Base-by-base conservation (phyloP, 1,140 invertebrate genomes). In the Drosophila mauritiana region DNA sequence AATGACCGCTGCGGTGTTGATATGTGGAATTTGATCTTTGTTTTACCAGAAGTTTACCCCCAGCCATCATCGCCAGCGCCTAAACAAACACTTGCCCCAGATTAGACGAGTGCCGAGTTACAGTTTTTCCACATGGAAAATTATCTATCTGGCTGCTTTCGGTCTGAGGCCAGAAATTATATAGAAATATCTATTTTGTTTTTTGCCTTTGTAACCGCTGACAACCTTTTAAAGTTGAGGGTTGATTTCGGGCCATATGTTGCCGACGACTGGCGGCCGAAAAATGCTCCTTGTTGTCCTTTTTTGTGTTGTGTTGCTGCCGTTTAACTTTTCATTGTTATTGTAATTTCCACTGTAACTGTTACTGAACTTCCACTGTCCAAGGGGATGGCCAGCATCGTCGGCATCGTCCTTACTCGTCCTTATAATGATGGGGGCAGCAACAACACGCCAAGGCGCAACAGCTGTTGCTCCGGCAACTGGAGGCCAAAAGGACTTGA, bases 261-360 rank as follows among this genome's bases (percentile, higher is more conserved):
- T 79, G 67, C 84, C 31, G 31, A 31, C 31, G 31, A 31, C 31
- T 31, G 31, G 31, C 31, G 31, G 31, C 31, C 84, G 68, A 70
- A 63, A 69, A 74, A 74, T 62, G 72, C 70, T 76, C 58, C 73
- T 59, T 72, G 49, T 68, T 85, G 78, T 90, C 81, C 86, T 78
- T 89, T 89, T 84, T 89, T 77, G 61, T 74, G 78, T 78, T 74
- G 78, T 78, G 78, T 77, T 67, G 70, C 62, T 80, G 80, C 65
- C 80, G 83, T 84, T 89, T 86, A 88, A 89, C 83, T 88, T 88
- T 88, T 83, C 76, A 89, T 88, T 88, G 84, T 89, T 88, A 89
- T 88, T 88, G 76, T 88, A 89, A 89, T 88, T 88, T 89, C 78
- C 89, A 63, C 58, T 65, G 62, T 68, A 64, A 59, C 78, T 88